Base-by-base conservation (phyloP, 2,888 invertebrate genomes). In the Molanna angustata region DNA sequence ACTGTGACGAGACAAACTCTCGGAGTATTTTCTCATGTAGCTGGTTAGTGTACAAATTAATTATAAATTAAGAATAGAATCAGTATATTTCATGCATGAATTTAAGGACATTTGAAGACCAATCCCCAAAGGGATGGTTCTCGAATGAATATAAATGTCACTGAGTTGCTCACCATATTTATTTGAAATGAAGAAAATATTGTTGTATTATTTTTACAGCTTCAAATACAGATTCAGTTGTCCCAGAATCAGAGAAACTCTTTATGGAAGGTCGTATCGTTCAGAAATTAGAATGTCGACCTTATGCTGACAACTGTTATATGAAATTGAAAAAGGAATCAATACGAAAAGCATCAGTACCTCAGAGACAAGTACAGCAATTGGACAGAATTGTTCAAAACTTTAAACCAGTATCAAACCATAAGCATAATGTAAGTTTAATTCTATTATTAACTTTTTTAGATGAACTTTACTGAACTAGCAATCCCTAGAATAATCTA, bases 221-320 rank as follows among this genome's bases (percentile, higher is more conserved):
- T 58, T 69, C 79, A 35, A 79, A 80, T 66, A 78, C 80, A 2
- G 85, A 86, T 69, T 71, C 84, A 32, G 81, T 86, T 40, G 76
- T 85, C 37, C 86, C 88, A 31, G 91, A 91, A 70, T 77, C 83
- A 27, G 92, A 93, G 64, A 92, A 92, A 66, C 74, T 95, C 3
- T 85, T 82, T 57, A 86, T 97, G 83, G 94, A 95, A 72, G 97
- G 97, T 0, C 85, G 90, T 67, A 95, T 97, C 64, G 93, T 94
- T n/a, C 95, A 96, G 68, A 91, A 94, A 68, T 76, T 96, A 22
- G 97, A 98, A 73, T 97, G 96, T 68, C 82, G 90, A 40, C 95
- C 95, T 1, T 86, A 88, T 66, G 90, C 90, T 20, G 92, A 94
- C 66, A 85, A 77, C 56, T 88, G 85, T 64, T 97, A 98, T 67